Evolutionary conservation across 1,140 invertebrate species (phyloP).

Genomic region (Habropoda laboriosa): DNA sequence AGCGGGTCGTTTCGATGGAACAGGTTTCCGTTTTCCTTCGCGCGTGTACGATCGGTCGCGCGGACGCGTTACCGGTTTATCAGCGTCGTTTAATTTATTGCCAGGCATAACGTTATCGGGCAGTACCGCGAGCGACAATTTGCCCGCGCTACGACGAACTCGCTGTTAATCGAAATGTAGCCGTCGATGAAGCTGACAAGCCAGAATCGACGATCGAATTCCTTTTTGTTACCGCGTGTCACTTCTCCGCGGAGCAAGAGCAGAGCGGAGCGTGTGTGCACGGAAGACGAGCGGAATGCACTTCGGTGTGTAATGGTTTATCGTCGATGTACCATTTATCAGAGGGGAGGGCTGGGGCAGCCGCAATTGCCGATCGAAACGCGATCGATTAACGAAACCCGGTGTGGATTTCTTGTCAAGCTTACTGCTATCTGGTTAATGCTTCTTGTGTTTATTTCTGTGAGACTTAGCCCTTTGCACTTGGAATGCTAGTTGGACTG

Average conservation of each 20-base stretch:
- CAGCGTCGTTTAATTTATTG: constrained; percentile 63
- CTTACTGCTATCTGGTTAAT: neutral
- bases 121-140: constrained; percentile 57
- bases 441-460: neutral
- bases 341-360: too few species aligned
- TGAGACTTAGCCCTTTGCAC: too few species aligned
- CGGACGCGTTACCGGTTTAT: constrained; percentile 62
- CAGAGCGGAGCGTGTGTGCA: neutral
- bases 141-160: constrained; percentile 48
- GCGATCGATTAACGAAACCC: constrained; percentile 11
- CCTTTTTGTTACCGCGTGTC: constrained; percentile 1
- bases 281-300: constrained; percentile 3
- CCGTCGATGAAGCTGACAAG: constrained; percentile 48
- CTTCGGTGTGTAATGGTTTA: constrained; percentile 7
- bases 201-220: constrained; percentile 9
- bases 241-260: too few species aligned
- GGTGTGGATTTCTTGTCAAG: neutral
- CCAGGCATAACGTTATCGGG: constrained; percentile 49
- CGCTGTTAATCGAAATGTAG: constrained; percentile 62
- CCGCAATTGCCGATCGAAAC: constrained; percentile 14
- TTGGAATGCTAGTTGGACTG: neutral
- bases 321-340: constrained; percentile 22
- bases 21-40: constrained; percentile 57
- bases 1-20: constrained; percentile 42
- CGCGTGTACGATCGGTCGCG: neutral